phyloP scores from a whole-genome alignment of 2,113 vertebrate genomes.

The Corythoichthys haematopterus region DNA sequence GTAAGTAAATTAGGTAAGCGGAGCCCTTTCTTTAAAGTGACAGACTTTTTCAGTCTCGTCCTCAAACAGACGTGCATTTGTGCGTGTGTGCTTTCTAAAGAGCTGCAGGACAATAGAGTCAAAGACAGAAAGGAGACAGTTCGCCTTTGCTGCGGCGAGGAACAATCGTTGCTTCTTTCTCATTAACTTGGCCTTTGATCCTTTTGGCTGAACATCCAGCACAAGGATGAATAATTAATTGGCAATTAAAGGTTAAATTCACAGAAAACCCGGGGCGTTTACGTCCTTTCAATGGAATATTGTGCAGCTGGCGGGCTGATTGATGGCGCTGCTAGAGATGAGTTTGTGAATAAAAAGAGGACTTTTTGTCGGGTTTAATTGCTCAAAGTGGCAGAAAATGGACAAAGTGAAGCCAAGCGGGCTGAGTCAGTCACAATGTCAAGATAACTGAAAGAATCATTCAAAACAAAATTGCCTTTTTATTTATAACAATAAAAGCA shows the following conservation, averaged over 20 bases:
- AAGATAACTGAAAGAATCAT: too few species aligned
- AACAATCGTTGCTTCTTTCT: conserved; percentile 57
- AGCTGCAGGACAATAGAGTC: conserved; percentile 37
- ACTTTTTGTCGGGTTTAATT: conserved; percentile 27
- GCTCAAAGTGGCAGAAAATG: not conserved
- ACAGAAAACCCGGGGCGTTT: conserved; percentile 51
- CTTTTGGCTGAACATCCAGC: conserved; percentile 48
- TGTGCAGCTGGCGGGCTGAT: conserved; percentile 19
- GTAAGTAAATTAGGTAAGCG: not conserved
- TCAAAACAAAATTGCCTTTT: too few species aligned
- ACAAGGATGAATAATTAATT: conserved; percentile 64
- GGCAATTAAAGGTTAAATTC: conserved; percentile 66
- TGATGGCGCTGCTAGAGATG: not conserved
- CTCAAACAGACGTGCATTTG: not conserved
- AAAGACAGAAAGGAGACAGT: not conserved
- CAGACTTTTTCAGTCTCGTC: not conserved
- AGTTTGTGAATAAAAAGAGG: conserved; percentile 36
- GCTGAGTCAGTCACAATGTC: not conserved
- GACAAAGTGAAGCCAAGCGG: not conserved
- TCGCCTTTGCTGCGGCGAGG: conserved; percentile 44
- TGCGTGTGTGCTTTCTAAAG: not conserved
- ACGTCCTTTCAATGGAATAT: conserved; percentile 9
- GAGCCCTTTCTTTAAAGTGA: not conserved
- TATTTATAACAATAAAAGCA: too few species aligned
- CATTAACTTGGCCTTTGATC: conserved; percentile 66